Base-by-base conservation (phyloP, 92 coral and sea anemone species). In the Parazoanthus swiftii region DNA sequence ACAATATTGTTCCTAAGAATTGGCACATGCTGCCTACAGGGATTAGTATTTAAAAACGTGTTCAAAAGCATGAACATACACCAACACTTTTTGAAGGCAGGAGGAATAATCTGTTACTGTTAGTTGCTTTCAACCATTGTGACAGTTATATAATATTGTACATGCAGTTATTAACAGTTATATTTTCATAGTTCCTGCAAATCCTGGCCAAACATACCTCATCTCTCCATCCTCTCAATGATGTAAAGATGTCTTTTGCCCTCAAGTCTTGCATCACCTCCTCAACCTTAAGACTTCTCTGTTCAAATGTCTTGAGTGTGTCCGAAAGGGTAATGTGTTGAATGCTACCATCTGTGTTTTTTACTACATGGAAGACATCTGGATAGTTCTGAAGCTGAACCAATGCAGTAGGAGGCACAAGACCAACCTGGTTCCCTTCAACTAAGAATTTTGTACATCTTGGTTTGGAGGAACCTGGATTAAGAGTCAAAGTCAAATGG, bases 181-280 rank as follows among this genome's bases (percentile, higher is more conserved):
- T 39, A 39, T 48, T 48, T 48, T 48, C 9, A 6, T 10, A 48
- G 51, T 48, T 48, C 51, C 11, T 48, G 51, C 8, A 48, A 1
- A 7, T 48, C 11, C 51, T 48, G 51, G 51, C 11, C 9, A 7
- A 44, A 66, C 81, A 25, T 43, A 92, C 99, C 98, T 96, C 99
- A 85, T 96, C 89, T 93, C 99, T 94, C 99, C 98, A 96, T 46
- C 99, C 99, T 86, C 89, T 85, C 4, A 96, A 82, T 37, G 99
- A 81, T 11, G 72, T 89, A 80, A 96, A 90, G 70, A 89, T 35
- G 66, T 91, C 92, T 50, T 93, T 91, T 63, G 88, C 83, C 71
- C 98, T 90, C 79, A 96, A 94, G 80, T 88, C 92, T 81, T 91
- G 87, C 94, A 96, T 88, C 50, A 95, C 99, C 80, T 92, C 93